A percentile compares a stretch with the other conserved stretches of the same genome.
phyloP scores from a whole-genome alignment of 2,113 vertebrate species.

The Sinosuthora webbiana region DNA sequence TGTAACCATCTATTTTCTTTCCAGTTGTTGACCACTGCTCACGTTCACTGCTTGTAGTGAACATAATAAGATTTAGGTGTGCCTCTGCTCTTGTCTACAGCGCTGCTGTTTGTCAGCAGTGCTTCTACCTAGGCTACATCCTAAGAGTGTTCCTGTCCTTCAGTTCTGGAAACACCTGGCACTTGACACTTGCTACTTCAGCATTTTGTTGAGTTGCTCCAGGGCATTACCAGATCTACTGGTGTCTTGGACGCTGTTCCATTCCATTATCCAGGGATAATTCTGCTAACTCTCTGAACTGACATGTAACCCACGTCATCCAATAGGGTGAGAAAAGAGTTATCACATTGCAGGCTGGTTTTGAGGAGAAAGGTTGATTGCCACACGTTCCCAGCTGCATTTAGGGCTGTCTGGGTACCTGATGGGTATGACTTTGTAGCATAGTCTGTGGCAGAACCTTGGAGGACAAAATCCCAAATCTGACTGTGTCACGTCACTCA shows the following conservation, averaged over 20 bases:
- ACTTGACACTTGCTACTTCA: neutral
- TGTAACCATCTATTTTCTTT: neutral
- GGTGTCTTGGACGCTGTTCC: neutral
- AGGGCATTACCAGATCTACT: neutral
- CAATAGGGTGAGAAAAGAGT: neutral
- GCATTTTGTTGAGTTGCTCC: neutral
- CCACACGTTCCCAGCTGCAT: neutral
- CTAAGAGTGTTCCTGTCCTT: neutral
- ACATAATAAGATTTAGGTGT: neutral
- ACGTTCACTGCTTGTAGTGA: neutral
- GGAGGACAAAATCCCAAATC: neutral
- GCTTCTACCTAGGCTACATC: neutral
- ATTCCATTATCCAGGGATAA: neutral
- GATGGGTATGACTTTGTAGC: neutral
- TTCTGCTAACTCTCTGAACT: neutral
- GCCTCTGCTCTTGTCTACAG: neutral
- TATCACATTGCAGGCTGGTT: neutral
- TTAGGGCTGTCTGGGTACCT: neutral
- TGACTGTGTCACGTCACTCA: neutral
- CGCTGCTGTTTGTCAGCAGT: neutral
- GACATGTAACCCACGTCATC: accelerated
- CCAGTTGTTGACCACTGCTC: neutral
- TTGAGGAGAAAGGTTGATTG: neutral
- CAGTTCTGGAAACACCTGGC: neutral
- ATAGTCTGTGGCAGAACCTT: neutral